A percentile compares a stretch with the other conserved stretches of the same genome.
Evolutionary conservation across 2,888 invertebrate genomes (phyloP).

Genomic region (Drosophila monieri): DNA sequence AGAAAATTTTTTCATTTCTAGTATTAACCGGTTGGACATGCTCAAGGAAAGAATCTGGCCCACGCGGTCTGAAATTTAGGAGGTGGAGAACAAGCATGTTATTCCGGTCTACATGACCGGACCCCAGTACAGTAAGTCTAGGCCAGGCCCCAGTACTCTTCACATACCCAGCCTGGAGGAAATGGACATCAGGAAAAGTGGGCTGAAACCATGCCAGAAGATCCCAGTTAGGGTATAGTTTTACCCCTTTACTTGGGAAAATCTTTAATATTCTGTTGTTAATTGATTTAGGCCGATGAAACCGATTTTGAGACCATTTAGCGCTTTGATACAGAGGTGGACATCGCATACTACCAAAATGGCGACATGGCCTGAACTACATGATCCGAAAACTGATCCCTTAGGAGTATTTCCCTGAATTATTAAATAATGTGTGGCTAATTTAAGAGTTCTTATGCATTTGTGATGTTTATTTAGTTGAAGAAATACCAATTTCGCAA

Average conservation of each 20-base stretch:
- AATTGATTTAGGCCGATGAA: conserved; percentile 85
- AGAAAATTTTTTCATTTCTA: too few species aligned
- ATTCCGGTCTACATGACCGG: too few species aligned
- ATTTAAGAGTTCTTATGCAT: too few species aligned
- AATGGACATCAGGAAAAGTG: conserved; percentile 87
- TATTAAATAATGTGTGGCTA: too few species aligned
- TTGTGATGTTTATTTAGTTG: too few species aligned
- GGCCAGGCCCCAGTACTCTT: conserved; percentile 93
- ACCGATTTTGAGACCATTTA: conserved; percentile 91
- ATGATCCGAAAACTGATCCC: conserved; percentile 95
- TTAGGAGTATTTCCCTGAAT: conserved; percentile 45
- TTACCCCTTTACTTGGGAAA: too few species aligned
- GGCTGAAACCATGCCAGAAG: conserved; percentile 89
- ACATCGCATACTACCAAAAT: conserved; percentile 94
- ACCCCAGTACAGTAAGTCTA: too few species aligned
- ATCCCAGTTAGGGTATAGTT: conserved; percentile 88
- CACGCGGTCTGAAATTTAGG: conserved; percentile 93
- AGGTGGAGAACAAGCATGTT: conserved; percentile 93
- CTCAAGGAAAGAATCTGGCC: too few species aligned
- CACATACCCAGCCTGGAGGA: conserved; percentile 94
- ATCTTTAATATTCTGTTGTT: background rate
- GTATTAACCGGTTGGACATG: too few species aligned
- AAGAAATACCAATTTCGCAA: too few species aligned
- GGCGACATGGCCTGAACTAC: conserved; percentile 98
- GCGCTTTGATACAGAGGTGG: conserved; percentile 98